Evolutionary conservation across 1,140 invertebrate genomes (phyloP).

Genomic region (Cherax quadricarinatus): DNA sequence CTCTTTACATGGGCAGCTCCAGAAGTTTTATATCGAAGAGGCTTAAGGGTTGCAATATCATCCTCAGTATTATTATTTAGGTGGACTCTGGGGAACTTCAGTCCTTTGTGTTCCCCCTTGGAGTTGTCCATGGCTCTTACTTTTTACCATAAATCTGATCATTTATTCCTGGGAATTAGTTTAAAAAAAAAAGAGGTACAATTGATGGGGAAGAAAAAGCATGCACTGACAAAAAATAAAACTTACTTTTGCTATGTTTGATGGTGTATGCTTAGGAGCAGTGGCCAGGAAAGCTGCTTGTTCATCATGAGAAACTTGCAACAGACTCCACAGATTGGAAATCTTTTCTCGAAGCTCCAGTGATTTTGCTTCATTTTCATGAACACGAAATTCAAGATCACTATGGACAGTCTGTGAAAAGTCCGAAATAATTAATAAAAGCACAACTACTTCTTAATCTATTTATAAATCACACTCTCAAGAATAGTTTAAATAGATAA

Average conservation of each 20-base stretch:
- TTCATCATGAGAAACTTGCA: conserved; percentile 34
- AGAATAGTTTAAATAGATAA: no score
- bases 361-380: conserved; percentile 44
- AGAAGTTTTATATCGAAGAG: no score
- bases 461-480: no score
- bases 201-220: neutral
- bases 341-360: conserved; percentile 45
- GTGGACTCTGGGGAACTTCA: no score
- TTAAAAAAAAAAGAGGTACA: no score
- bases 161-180: no score
- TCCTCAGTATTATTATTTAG: no score
- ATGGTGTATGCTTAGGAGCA: conserved; percentile 57
- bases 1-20: no score
- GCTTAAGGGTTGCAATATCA: no score
- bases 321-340: conserved; percentile 24
- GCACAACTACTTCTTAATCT: neutral
- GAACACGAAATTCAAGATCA: conserved; percentile 54
- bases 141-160: no score
- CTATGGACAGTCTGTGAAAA: conserved; percentile 45
- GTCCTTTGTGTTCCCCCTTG: no score
- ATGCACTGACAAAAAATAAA: neutral
- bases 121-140: no score
- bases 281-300: conserved; percentile 61
- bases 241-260: conserved; percentile 54
- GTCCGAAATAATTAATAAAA: neutral